These are phyloP conservation scores for Chrysopa pallens DNA, from an alignment of 1,140 invertebrate genomes.

Conservation along the genomic window DNA sequence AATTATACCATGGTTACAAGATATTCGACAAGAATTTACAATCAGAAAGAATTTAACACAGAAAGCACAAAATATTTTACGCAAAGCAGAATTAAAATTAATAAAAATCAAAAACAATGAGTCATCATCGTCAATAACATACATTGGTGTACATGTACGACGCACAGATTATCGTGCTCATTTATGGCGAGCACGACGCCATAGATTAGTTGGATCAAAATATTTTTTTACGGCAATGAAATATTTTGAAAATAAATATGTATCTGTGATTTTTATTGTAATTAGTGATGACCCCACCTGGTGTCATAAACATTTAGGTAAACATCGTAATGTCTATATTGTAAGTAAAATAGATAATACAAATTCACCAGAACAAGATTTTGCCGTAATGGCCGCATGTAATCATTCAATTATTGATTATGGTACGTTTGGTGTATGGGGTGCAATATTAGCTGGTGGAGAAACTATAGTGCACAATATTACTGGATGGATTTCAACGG, in stretches of 20 bases:
- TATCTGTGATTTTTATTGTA: conserved; percentile 30
- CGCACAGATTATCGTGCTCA: conserved; percentile 39
- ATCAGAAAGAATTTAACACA: conserved; percentile 27
- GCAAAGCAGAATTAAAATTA: conserved; percentile 14
- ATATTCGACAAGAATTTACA: conserved; percentile 33
- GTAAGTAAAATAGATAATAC: conserved; percentile 22
- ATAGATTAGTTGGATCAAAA: conserved; percentile 26
- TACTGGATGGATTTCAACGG: conserved; percentile 29
- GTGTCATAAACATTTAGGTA: conserved; percentile 31
- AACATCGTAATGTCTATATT: conserved; percentile 28
- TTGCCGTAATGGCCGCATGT: conserved; percentile 41
- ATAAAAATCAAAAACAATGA: conserved; percentile 11
- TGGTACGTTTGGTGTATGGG: conserved; percentile 51
- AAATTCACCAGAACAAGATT: conserved; percentile 33
- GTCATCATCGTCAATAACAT: conserved; percentile 8
- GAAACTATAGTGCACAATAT: conserved; percentile 38
- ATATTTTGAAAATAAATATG: conserved; percentile 31
- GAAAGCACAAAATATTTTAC: conserved; percentile 26
- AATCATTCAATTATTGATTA: conserved; percentile 51
- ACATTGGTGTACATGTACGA: conserved; percentile 37
- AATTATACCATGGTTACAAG: conserved; percentile 32
- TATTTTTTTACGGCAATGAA: conserved; percentile 37
- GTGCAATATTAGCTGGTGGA: conserved; percentile 40
- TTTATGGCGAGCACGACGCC: conserved; percentile 28
- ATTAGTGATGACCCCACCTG: conserved; percentile 41